Evolutionary conservation across 2,113 vertebrate genomes (phyloP), one percentile per base, ranked within the genome.

Genomic region (Otolemur garnettii): DNA sequence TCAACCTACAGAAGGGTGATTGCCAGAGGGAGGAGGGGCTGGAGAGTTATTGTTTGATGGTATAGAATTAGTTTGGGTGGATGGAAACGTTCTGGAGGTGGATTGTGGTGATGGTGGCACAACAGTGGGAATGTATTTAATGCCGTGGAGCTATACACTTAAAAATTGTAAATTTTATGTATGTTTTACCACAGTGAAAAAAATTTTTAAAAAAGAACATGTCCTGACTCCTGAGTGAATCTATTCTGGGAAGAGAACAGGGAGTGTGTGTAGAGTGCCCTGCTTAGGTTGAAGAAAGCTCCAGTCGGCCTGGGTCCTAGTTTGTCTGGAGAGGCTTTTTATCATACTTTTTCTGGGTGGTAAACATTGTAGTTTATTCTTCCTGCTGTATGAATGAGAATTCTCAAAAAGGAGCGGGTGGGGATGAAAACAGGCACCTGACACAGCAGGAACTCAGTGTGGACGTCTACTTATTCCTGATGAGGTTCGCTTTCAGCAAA

Each of bases 131-230:
- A 45, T 55, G 7, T 30, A 35, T 69, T 72, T 77, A 77, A 71
- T 64, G 57, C 12, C 55, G 5, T 33, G 24, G 33, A 91, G 22
- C 59, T 69, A 2, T 66, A 26, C 12, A 33, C 53, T 62, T 79
- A 42, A 55, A 94, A 55, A 79, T 62, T 62, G 9, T 45, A 22
- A 57, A 94, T 35, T 72, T 35, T 80, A 42, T 45, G 6, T 59
- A 55, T 83, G 45, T 92, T 93, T 96, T 91, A 26, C 7, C 42
- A 75, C 30, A 69, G 53, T 80, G 50, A 85, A 78, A 89, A 82
- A 68, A 28, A 66, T 22, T 74, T 35, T 1, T 0, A 15, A 8
- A 30, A 83, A 45, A 68, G 26, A 53, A 19, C 53, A 18, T 85
- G 12, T 10, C 17, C 14, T 95, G n/a, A 75, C 7, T 84, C 75